Evolutionary conservation across 2,113 vertebrate genomes (phyloP).

Genomic region (Nothobranchius kuhntae): DNA sequence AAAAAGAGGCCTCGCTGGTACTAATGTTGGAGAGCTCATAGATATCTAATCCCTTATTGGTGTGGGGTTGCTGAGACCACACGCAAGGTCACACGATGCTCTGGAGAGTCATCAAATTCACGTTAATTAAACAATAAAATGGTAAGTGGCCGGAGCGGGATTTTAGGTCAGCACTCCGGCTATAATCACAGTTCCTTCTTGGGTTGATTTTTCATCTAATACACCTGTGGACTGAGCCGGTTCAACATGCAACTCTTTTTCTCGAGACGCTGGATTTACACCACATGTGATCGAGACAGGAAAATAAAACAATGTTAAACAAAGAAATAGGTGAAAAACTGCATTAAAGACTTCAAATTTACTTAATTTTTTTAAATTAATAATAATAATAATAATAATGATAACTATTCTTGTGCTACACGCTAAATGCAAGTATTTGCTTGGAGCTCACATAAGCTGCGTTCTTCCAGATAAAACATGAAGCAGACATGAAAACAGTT

Average conservation of each 20-base stretch:
- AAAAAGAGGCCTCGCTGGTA: background rate
- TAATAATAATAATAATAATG: no score
- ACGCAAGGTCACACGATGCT: slow-evolving; percentile 33
- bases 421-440: no score
- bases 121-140: slow-evolving; percentile 54
- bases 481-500: background rate
- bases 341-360: no score
- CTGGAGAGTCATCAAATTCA: slow-evolving; percentile 42
- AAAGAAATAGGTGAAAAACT: no score
- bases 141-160: slow-evolving; percentile 29
- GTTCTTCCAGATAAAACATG: no score
- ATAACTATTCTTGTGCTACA: no score
- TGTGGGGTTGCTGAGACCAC: slow-evolving; percentile 26
- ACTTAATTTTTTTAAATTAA: no score
- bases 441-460: no score
- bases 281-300: background rate
- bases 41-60: slow-evolving; percentile 38
- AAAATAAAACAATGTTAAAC: background rate
- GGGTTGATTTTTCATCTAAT: slow-evolving; percentile 15
- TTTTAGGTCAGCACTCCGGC: slow-evolving; percentile 23
- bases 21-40: slow-evolving; percentile 6
- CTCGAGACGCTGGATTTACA: background rate
- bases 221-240: slow-evolving; percentile 2
- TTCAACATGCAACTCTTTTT: background rate
- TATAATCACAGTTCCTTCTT: slow-evolving; percentile 17